Evolutionary conservation across 2,797 vertebrate species (phyloP).

Genomic region (Lateolabrax maculatus): DNA sequence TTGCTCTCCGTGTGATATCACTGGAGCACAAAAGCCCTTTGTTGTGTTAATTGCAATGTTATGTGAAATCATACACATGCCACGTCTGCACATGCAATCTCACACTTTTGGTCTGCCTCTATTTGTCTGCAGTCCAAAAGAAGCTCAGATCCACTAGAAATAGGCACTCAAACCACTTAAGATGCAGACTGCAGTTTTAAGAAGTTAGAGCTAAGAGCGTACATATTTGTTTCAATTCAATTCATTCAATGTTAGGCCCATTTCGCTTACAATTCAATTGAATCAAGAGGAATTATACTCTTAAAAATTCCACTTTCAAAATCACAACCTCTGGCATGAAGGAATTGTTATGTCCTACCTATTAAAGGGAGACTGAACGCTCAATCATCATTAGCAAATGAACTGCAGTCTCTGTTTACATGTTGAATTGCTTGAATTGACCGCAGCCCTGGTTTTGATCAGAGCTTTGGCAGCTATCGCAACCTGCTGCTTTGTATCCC

Average conservation of each 20-base stretch:
- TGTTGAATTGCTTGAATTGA: constrained; percentile 30
- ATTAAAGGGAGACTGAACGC: constrained; percentile 17
- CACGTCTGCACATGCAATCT: constrained; percentile 16
- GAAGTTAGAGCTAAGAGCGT: neutral
- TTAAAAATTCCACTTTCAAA: constrained; percentile 5
- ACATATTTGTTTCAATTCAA: too few species aligned
- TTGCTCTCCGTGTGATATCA: constrained; percentile 2
- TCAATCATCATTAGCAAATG: constrained; percentile 45
- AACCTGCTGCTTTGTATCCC: constrained; percentile 46
- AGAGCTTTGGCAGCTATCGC: constrained; percentile 37
- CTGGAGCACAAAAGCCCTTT: constrained; percentile 50
- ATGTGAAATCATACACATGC: constrained; percentile 27
- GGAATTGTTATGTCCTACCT: neutral
- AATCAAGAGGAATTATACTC: constrained; percentile 7
- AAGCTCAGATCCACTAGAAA: constrained; percentile 10
- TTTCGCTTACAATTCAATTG: neutral
- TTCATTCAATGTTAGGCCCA: neutral
- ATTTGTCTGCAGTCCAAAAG: constrained; percentile 3
- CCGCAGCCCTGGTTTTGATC: constrained; percentile 61
- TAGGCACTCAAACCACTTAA: neutral
- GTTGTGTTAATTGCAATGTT: constrained; percentile 48
- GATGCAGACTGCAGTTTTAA: neutral
- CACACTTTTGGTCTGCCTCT: constrained; percentile 1
- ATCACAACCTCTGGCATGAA: neutral
- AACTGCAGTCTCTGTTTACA: constrained; percentile 53